Percentiles rank a stretch among this genome's conserved stretches.
Conservation (phyloP, 2,113 vertebrate genomes). For the Naja naja region DNA sequence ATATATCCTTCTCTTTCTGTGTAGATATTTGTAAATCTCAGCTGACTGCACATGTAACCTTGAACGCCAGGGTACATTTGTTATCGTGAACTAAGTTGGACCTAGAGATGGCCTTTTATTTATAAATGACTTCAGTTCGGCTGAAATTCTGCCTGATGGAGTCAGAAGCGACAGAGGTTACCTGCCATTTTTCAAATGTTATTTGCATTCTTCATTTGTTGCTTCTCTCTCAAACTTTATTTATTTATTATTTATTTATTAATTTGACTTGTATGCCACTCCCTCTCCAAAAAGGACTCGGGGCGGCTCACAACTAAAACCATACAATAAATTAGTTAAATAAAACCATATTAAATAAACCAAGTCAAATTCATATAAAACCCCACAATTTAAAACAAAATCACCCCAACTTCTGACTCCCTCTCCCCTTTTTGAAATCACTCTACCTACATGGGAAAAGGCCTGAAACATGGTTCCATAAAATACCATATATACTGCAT, state of each 20-base stretch:
- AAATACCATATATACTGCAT: not conserved
- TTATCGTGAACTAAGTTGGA: not conserved
- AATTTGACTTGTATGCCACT: too few relatives aligned
- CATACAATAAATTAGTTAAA: too few relatives aligned
- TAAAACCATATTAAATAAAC: too few relatives aligned
- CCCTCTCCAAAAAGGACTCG: too few relatives aligned
- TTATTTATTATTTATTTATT: too few relatives aligned
- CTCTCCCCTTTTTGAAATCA: not conserved
- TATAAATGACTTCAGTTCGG: not conserved
- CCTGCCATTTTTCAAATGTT: not conserved
- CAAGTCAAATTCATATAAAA: too few relatives aligned
- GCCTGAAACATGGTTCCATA: not conserved
- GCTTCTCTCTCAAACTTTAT: not conserved
- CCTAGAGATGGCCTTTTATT: not conserved
- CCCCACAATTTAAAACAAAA: too few relatives aligned
- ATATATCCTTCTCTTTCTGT: not conserved
- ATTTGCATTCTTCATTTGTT: not conserved
- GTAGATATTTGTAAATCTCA: not conserved
- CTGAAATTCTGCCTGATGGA: not conserved
- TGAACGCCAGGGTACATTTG: not conserved
- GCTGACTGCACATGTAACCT: not conserved
- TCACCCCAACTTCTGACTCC: not conserved
- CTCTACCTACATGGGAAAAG: not conserved
- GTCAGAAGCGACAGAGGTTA: not conserved
- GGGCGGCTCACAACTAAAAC: too few relatives aligned